Evolutionary conservation across 2,113 vertebrate species (phyloP), one percentile per base, ranked within the genome.

Genomic region (Calypte anna): DNA sequence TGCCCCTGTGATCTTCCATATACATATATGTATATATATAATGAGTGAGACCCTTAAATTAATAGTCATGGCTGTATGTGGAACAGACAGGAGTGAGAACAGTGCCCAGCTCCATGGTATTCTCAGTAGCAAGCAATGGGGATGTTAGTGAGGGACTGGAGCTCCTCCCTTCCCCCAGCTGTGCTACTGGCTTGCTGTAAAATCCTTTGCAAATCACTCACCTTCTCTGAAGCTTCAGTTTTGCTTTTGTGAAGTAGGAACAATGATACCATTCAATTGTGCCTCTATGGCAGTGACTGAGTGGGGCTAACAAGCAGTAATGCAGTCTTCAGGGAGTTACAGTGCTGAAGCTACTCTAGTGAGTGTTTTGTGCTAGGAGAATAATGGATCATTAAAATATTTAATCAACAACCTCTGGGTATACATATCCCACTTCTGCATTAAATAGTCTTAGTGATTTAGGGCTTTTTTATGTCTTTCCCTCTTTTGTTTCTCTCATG

Each of bases 361-460:
- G 0, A 75, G 53, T 59, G n/a, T 72, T 94, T 86, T 91, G 82
- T 94, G 36, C 30, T 38, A 51, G 38, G 16, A 81, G 72, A 80
- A 88, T 90, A 94, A 91, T 81, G 70, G 73, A 61, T 91, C 79
- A 68, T 90, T 90, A 78, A 88, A 88, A 86, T 91, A 95, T 93
- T 96, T 94, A 78, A 83, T 83, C 88, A 86, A 86, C 64, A 92
- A 4, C 90, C 10, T 2, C 51, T 90, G 88, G 7, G 8, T 83
- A 78, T 55, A 68, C 38, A 36, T 68, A 18, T 12, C 46, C 59
- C 51, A 74, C 40, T 93, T 90, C 62, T 88, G 66, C n/a, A 53
- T 78, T 86, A 93, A 93, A 94, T 72, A 79, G 73, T 78, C 53
- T n/a, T 58, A 43, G 80, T 72, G 76, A 78, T 63, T 91, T 95